Conservation (phyloP, 2,888 invertebrate genomes). For the Luperina testacea region DNA sequence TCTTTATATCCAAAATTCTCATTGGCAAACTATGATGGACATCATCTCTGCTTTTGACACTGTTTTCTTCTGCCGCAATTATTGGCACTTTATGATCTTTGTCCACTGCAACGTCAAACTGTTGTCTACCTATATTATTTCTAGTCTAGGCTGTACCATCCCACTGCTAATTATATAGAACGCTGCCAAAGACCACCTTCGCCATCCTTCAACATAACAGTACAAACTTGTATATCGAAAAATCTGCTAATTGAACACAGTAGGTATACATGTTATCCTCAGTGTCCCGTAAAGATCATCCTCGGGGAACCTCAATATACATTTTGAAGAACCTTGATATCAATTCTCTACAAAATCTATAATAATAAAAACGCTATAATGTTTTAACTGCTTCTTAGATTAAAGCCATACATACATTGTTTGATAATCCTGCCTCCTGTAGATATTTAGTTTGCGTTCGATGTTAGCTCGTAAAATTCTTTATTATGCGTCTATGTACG, state of each 20-base stretch:
- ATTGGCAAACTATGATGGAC: not conserved
- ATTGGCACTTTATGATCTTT: not conserved
- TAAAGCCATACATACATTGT: conserved; percentile 82
- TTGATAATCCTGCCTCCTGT: conserved; percentile 84
- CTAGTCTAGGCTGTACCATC: not conserved
- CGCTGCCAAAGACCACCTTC: not conserved
- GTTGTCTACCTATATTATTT: not conserved
- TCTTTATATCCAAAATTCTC: not conserved
- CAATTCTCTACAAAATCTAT: conserved; percentile 63
- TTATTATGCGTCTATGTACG: conserved; percentile 86
- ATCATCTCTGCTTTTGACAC: not conserved
- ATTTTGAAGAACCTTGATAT: conserved; percentile 32
- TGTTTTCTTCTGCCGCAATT: not conserved
- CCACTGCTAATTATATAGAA: not conserved
- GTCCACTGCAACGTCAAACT: not conserved
- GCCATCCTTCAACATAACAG: not conserved
- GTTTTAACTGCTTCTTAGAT: conserved; percentile 67
- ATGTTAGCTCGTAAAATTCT: conserved; percentile 86
- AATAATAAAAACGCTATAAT: conserved; percentile 58
- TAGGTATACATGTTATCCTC: too few relatives aligned
- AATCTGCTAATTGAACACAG: not conserved
- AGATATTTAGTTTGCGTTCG: conserved; percentile 80
- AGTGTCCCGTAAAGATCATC: not conserved
- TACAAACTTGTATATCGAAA: too few relatives aligned
- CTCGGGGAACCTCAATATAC: not conserved